Evolutionary conservation across 2,888 invertebrate species (phyloP), one percentile per base, ranked within the genome.

Genomic region (Dryomyza anilis): DNA sequence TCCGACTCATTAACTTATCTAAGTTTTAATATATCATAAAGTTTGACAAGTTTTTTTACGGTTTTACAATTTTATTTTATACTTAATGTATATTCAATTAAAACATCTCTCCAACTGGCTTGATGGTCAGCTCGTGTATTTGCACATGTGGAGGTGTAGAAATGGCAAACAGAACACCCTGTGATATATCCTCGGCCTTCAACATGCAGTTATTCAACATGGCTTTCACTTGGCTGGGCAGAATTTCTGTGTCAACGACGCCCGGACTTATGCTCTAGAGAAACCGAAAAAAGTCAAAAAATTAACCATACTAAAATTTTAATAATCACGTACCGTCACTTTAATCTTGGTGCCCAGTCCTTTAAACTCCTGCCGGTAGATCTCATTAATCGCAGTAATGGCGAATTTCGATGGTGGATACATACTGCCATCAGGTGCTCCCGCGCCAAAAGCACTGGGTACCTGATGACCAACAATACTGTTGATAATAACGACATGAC

Each of bases 401-500:
- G 82, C 83, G 69, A 73, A 74, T 65, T 83, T 83, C 10, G 74
- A 74, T 3, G 81, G 71, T 21, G 79, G 66, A 76, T 83, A 83
- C 21, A 81, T 69, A 63, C 78, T 81, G 3, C 74, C 21, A 14
- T 73, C 67, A 6, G 74, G 73, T 6, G 64, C 3, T n/a, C 64
- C 30, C 7, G 60, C 57, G 3, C 56, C 53, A 2, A 36, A 19
- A 0, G 73, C 55, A 2, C 57, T 27, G 2, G 75, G 66, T 12
- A 80, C 67, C 29, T 67, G 80, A 23, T 83, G 83, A 0, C 82
- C 83, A n/a, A 74, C 46, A 16, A 78, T 67, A 65, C 83, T 82
- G 64, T 84, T 85, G 30, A 86, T 80, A 21, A 85, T 75, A 27
- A 87, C 77, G 25, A 87, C 81, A 68, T 86, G 86, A 0, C 86